A percentile compares a stretch with the other conserved stretches of the same genome.
Conservation (phyloP, 2,888 invertebrate genomes). For the Dicyrtomina minuta region DNA sequence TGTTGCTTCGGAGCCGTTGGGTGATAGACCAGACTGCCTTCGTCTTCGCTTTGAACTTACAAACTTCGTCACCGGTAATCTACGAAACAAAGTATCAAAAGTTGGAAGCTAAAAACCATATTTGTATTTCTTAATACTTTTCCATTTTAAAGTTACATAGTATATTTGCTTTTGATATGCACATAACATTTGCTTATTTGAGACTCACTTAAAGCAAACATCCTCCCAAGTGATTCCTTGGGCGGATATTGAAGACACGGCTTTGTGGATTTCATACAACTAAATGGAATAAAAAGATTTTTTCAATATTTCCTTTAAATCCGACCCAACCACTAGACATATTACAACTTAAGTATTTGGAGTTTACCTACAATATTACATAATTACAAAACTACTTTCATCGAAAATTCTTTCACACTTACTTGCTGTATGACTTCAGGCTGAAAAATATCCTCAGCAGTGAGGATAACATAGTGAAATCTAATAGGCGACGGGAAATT, state of each 20-base stretch:
- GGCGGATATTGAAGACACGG: constrained; percentile 27
- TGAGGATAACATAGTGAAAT: constrained; percentile 53
- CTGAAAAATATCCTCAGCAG: constrained; percentile 51
- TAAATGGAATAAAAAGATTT: constrained; percentile 23
- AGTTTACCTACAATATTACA: background rate
- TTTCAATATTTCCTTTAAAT: background rate
- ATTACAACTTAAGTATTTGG: constrained; percentile 1
- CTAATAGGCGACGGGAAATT: constrained; percentile 54
- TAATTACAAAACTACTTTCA: background rate
- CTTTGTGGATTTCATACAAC: constrained; percentile 45
- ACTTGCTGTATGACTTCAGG: constrained; percentile 47
- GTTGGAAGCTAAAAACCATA: background rate
- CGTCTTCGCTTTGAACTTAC: constrained; percentile 24
- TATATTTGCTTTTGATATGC: no score
- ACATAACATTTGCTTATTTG: background rate
- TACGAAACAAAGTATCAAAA: constrained; percentile 17
- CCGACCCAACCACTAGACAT: background rate
- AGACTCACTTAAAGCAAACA: constrained; percentile 49
- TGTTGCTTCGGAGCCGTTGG: background rate
- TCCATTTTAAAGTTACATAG: no score
- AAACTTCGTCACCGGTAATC: constrained; percentile 50
- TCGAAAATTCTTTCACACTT: constrained; percentile 6
- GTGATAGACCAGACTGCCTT: background rate
- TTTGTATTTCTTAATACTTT: no score
- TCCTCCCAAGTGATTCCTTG: constrained; percentile 42